These are phyloP conservation scores for Portevinia maculata DNA, from an alignment of 2,888 invertebrate species.

Conservation along the genomic window DNA sequence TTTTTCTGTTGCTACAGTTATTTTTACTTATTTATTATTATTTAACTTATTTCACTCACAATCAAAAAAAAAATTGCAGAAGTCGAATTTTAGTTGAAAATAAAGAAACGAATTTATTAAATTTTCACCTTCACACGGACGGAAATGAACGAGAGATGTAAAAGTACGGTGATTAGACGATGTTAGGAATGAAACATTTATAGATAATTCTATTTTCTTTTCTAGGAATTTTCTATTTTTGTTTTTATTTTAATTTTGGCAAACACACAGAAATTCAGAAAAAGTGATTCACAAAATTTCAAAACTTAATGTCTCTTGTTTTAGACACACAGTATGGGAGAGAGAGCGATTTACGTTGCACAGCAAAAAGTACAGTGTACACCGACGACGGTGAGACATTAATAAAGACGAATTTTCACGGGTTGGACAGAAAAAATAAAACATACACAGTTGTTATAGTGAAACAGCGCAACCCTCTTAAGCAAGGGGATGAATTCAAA, in stretches of 20 bases:
- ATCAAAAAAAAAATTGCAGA: conserved; percentile 12
- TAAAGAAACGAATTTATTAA: conserved; percentile 12
- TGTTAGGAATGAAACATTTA: conserved; percentile 41
- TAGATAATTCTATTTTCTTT: conserved; percentile 27
- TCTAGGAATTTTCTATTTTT: conserved; percentile 36
- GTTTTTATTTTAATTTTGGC: conserved; percentile 54
- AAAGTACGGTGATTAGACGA: conserved; percentile 12
- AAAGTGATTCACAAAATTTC: conserved; percentile 3
- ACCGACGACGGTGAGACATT: conserved; percentile 50
- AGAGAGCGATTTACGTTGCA: conserved; percentile 24
- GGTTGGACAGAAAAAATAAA: conserved; percentile 15
- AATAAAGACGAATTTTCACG: conserved; percentile 48
- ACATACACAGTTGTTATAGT: background rate
- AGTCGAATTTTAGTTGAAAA: background rate
- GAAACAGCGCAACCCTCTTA: conserved; percentile 54
- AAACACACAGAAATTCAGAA: conserved; percentile 40
- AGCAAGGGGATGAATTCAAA: conserved; percentile 65
- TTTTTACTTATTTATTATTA: conserved; percentile 24
- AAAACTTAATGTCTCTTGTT: conserved; percentile 16
- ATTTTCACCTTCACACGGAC: conserved; percentile 61
- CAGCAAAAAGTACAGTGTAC: conserved; percentile 45
- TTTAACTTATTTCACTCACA: conserved; percentile 8
- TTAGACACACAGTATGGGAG: conserved; percentile 33
- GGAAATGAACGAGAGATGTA: conserved; percentile 29
- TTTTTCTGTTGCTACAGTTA: conserved; percentile 11